phyloP scores from a whole-genome alignment of 2,797 vertebrate species.

The Falco biarmicus region DNA sequence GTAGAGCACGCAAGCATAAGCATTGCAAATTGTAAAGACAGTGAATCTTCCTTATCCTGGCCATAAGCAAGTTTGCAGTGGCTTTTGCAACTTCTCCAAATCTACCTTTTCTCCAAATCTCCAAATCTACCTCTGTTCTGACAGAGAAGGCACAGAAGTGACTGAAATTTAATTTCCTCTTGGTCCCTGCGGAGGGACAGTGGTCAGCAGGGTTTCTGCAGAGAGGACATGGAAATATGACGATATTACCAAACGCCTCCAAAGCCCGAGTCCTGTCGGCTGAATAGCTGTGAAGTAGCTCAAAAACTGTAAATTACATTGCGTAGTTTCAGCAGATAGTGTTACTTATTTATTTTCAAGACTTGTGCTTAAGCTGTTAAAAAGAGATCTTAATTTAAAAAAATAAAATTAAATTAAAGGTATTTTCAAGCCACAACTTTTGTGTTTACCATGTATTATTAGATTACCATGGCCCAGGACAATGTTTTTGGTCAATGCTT shows the following conservation, averaged over 20 bases:
- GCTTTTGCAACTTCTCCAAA: neutral
- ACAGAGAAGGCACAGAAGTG: neutral
- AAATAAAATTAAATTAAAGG: neutral
- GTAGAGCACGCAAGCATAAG: neutral
- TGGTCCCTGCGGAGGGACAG: neutral
- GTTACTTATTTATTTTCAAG: neutral
- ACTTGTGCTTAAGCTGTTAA: neutral
- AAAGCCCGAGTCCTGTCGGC: neutral
- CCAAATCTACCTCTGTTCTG: neutral
- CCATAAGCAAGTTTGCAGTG: neutral
- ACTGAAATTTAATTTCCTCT: neutral
- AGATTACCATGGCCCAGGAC: neutral
- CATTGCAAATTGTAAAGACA: neutral
- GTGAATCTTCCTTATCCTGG: neutral
- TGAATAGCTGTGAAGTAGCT: neutral
- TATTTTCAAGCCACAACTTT: neutral
- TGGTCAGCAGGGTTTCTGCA: neutral
- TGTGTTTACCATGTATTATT: neutral
- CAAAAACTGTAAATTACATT: neutral
- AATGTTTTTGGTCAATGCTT: neutral
- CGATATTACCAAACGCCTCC: neutral
- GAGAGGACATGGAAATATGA: neutral
- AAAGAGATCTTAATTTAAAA: neutral
- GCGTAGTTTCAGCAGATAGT: neutral
- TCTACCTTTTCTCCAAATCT: neutral